These are phyloP conservation scores for Chrysopa pallens DNA, from an alignment of 1,140 invertebrate genomes.

Conservation along the genomic window DNA sequence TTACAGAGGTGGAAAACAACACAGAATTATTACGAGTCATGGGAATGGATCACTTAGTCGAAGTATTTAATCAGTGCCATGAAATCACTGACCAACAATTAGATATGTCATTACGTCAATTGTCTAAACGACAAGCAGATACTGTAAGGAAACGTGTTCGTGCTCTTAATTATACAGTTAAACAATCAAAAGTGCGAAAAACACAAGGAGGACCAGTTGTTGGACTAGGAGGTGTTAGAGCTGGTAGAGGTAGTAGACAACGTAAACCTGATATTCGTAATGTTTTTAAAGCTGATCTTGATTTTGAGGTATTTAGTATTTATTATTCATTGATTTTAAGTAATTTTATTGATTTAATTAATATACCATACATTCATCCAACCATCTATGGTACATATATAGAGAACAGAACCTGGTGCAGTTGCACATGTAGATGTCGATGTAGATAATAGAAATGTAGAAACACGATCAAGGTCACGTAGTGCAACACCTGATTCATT, in stretches of 20 bases:
- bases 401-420: no score
- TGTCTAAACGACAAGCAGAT: constrained; percentile 48
- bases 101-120: constrained; percentile 29
- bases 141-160: constrained; percentile 54
- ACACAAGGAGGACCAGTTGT: constrained; percentile 20
- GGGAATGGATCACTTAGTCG: constrained; percentile 35
- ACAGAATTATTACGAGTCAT: constrained; percentile 24
- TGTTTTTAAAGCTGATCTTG: constrained; percentile 58
- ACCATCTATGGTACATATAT: no score
- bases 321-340: no score
- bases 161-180: constrained; percentile 59
- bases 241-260: constrained; percentile 37
- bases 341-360: no score
- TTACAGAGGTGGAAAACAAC: constrained; percentile 19
- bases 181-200: no score
- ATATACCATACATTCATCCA: no score
- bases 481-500: constrained; percentile 76
- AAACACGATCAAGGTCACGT: constrained; percentile 54
- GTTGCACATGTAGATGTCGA: no score
- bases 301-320: no score
- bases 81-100: constrained; percentile 37
- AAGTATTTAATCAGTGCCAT: constrained; percentile 35
- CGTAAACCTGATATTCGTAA: constrained; percentile 57
- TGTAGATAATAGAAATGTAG: no score
- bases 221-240: constrained; percentile 26